These are phyloP conservation scores for Diaperis boleti DNA, from an alignment of 2,888 invertebrate genomes.

Conservation along the genomic window DNA sequence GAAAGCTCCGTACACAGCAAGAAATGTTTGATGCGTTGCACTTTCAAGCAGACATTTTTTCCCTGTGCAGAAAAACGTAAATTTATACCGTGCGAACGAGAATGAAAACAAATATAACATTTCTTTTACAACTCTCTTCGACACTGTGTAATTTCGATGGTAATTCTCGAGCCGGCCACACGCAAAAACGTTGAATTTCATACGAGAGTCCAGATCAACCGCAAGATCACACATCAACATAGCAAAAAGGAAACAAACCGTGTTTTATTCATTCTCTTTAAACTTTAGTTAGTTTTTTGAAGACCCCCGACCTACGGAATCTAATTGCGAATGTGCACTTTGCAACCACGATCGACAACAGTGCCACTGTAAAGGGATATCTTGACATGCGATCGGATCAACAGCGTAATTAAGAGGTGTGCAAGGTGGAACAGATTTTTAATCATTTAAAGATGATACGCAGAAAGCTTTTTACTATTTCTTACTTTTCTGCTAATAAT, in stretches of 20 bases:
- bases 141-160: constrained; percentile 60
- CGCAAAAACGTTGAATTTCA: constrained; percentile 55
- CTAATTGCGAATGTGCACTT: constrained; percentile 17
- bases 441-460: neutral
- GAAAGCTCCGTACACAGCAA: constrained; percentile 38
- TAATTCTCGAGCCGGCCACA: constrained; percentile 54
- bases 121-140: constrained; percentile 59
- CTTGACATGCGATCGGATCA: neutral
- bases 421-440: neutral
- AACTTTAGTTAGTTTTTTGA: constrained; percentile 11
- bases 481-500: too few species aligned
- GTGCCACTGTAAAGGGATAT: neutral
- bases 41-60: constrained; percentile 52
- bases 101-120: constrained; percentile 62
- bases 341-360: neutral
- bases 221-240: constrained; percentile 50
- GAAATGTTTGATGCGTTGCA: constrained; percentile 52
- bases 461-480: neutral
- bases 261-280: constrained; percentile 29
- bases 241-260: constrained; percentile 41
- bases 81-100: constrained; percentile 63
- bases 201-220: constrained; percentile 47
- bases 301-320: constrained; percentile 13
- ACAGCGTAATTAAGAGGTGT: constrained; percentile 4
- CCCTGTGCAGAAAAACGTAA: constrained; percentile 53